These are phyloP conservation scores for Actinia equina DNA, from an alignment of 64 coral and sea anemone species.

Conservation along the genomic window DNA sequence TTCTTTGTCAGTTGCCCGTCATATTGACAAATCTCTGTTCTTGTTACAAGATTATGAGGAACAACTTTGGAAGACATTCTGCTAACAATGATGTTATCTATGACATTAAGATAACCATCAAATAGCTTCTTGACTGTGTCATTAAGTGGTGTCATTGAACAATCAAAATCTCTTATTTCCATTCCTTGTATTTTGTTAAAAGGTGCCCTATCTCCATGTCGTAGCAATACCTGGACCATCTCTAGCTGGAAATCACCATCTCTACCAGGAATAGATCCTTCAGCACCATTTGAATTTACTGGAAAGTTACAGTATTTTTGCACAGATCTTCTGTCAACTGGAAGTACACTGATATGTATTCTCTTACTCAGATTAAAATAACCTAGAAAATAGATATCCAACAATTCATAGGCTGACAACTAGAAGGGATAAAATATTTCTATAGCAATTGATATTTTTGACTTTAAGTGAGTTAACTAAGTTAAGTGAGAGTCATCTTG, in stretches of 20 bases:
- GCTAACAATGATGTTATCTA: not conserved
- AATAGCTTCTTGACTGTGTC: not conserved
- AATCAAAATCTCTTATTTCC: not conserved
- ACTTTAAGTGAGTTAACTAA: no score
- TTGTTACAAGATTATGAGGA: not conserved
- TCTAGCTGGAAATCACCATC: constrained; percentile 7
- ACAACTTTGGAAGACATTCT: not conserved
- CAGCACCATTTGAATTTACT: not conserved
- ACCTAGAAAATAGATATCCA: not conserved
- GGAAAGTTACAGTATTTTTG: constrained; percentile 18
- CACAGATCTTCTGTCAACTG: not conserved
- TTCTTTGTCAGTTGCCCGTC: constrained; percentile 5
- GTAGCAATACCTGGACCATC: not conserved
- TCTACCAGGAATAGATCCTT: constrained; percentile 9
- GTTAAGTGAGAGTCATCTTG: no score
- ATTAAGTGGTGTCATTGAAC: not conserved
- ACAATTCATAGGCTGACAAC: not conserved
- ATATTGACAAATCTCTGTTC: constrained; percentile 1
- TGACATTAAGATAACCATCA: not conserved
- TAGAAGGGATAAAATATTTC: no score
- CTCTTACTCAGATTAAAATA: not conserved
- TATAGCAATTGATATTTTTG: no score
- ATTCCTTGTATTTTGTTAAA: not conserved
- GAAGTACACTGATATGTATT: not conserved
- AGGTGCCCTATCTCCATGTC: constrained; percentile 21